Conservation (phyloP, 2,797 vertebrate genomes). For the Picus viridis region DNA sequence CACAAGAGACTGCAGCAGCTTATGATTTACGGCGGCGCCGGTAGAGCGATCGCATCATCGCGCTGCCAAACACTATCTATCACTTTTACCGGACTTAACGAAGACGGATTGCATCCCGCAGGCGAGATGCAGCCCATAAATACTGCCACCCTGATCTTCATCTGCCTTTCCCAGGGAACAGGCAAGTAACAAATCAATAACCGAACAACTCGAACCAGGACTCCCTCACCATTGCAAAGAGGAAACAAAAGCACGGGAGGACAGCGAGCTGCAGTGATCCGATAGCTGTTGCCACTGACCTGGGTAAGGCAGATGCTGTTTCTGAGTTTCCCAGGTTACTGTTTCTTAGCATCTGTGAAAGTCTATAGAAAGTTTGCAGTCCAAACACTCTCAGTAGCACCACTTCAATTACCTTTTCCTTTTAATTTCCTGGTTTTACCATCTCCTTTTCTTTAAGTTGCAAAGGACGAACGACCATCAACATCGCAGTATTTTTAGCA, state of each 20-base stretch:
- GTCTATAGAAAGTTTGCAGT: background rate
- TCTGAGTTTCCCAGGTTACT: background rate
- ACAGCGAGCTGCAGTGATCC: background rate
- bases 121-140: slow-evolving; percentile 81
- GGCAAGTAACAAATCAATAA: slow-evolving; percentile 78
- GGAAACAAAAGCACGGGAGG: background rate
- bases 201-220: slow-evolving; percentile 62
- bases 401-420: background rate
- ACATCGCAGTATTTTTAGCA: background rate
- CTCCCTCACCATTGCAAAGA: slow-evolving; percentile 10
- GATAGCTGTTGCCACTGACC: background rate
- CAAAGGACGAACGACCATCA: background rate
- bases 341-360: background rate
- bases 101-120: slow-evolving; percentile 82
- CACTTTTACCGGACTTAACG: slow-evolving; percentile 85
- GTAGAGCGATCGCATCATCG: slow-evolving; percentile 84
- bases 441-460: background rate
- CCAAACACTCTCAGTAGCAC: background rate
- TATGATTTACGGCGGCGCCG: slow-evolving; percentile 83
- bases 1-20: slow-evolving; percentile 82
- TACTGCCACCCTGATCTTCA: slow-evolving; percentile 82
- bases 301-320: background rate
- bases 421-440: background rate
- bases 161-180: slow-evolving; percentile 78
- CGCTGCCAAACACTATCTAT: slow-evolving; percentile 84